phyloP scores from a whole-genome alignment of 2,113 vertebrate genomes.

The Microtus ochrogaster region DNA sequence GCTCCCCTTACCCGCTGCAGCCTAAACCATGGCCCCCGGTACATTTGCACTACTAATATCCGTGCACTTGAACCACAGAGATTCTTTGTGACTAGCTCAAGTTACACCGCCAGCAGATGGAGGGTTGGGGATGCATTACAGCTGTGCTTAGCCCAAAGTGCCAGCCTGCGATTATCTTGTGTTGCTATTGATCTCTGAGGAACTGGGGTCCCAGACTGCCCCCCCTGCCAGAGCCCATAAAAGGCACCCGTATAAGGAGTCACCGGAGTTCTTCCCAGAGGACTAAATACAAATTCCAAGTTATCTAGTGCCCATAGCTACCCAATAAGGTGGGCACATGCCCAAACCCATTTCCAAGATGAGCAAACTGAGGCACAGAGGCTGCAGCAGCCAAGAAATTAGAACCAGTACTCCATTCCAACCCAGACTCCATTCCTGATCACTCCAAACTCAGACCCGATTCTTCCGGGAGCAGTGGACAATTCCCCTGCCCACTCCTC shows the following conservation, averaged over 20 bases:
- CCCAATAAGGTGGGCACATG: rapidly evolving
- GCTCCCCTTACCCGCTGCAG: neutral
- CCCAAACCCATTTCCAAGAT: neutral
- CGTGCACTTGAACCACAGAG: neutral
- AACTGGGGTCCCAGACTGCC: neutral
- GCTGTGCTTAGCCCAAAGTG: neutral
- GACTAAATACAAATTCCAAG: neutral
- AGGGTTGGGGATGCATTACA: neutral
- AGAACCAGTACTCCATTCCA: neutral
- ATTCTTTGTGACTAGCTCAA: rapidly evolving
- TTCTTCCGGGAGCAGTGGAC: neutral
- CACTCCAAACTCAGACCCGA: neutral
- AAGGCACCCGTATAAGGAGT: too few species aligned
- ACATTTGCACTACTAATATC: neutral
- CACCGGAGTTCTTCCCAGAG: neutral
- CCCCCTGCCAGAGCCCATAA: neutral
- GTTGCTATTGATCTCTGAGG: neutral
- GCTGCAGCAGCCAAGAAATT: neutral
- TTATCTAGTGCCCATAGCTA: neutral
- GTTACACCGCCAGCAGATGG: neutral
- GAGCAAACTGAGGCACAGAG: neutral
- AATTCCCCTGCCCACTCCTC: neutral
- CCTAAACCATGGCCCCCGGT: neutral
- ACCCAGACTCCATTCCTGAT: neutral
- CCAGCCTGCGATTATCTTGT: neutral